A percentile compares a stretch with the other conserved stretches of the same genome.
phyloP scores from a whole-genome alignment of 2,888 invertebrate genomes.

The Camponotus fellah region DNA sequence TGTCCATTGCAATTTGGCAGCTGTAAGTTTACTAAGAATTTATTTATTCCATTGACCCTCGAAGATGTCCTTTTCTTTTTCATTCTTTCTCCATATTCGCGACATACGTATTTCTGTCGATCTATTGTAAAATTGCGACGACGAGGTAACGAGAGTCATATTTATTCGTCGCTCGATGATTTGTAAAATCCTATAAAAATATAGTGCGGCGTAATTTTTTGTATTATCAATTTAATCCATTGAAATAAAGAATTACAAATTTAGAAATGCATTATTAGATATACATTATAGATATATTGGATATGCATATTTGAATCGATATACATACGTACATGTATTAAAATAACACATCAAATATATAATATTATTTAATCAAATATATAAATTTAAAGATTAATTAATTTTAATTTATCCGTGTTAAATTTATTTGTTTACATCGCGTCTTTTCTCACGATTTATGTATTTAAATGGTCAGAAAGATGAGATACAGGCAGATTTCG shows the following conservation, averaged over 20 bases:
- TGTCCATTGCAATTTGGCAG: conserved; percentile 94
- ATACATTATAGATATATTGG: too few relatives aligned
- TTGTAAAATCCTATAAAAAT: background rate
- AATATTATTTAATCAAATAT: too few relatives aligned
- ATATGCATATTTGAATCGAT: too few relatives aligned
- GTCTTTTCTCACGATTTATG: background rate
- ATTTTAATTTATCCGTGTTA: background rate
- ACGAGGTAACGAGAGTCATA: conserved; percentile 38
- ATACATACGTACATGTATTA: too few relatives aligned
- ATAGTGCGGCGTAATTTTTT: background rate
- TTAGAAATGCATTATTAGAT: background rate
- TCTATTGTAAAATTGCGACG: conserved; percentile 2
- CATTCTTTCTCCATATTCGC: background rate
- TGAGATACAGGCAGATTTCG: background rate
- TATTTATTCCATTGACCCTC: background rate
- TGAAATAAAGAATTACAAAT: background rate
- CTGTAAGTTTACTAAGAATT: conserved; percentile 88
- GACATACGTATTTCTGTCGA: conserved; percentile 24
- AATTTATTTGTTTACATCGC: background rate
- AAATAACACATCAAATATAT: too few relatives aligned
- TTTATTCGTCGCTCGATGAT: conserved; percentile 32
- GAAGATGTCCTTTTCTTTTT: background rate
- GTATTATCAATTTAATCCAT: background rate
- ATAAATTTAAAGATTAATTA: background rate
- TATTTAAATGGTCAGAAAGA: conserved; percentile 9